These are phyloP conservation scores for Himalopsyche tibetana DNA, from an alignment of 2,888 invertebrate species.

Conservation along the genomic window DNA sequence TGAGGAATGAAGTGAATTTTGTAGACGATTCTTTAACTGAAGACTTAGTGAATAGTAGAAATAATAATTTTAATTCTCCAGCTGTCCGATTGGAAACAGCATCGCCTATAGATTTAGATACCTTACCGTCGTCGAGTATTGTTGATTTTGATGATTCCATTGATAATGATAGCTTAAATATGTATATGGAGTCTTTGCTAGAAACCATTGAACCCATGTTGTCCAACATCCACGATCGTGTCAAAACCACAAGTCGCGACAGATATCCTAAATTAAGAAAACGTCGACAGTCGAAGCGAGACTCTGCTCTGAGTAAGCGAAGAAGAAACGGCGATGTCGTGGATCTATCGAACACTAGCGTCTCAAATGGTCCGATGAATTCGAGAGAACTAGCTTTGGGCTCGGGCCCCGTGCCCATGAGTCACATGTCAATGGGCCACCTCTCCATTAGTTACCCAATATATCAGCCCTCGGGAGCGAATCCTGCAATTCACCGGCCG, in stretches of 20 bases:
- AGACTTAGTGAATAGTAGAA: not conserved
- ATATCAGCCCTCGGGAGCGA: not conserved
- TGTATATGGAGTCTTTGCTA: not conserved
- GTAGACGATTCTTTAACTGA: not conserved
- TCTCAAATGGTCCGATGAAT: not conserved
- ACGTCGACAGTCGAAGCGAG: not conserved
- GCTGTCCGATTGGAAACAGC: not conserved
- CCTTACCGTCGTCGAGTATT: not conserved
- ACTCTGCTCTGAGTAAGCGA: not conserved
- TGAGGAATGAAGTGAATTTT: not conserved
- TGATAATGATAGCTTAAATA: not conserved
- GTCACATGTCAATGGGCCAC: not conserved
- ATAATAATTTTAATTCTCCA: not conserved
- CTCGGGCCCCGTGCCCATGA: not conserved
- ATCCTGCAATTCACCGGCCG: not conserved
- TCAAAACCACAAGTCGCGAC: not conserved
- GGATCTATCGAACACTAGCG: not conserved
- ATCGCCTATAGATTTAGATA: not conserved
- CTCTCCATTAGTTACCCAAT: conserved; percentile 8
- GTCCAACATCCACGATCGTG: not conserved
- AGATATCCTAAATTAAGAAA: not conserved
- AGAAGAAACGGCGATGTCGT: not conserved
- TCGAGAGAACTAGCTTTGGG: not conserved
- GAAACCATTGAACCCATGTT: not conserved
- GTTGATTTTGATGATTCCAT: not conserved